These are phyloP conservation scores for Drosophila kepulauana DNA, from an alignment of 1,140 invertebrate genomes.

Conservation along the genomic window DNA sequence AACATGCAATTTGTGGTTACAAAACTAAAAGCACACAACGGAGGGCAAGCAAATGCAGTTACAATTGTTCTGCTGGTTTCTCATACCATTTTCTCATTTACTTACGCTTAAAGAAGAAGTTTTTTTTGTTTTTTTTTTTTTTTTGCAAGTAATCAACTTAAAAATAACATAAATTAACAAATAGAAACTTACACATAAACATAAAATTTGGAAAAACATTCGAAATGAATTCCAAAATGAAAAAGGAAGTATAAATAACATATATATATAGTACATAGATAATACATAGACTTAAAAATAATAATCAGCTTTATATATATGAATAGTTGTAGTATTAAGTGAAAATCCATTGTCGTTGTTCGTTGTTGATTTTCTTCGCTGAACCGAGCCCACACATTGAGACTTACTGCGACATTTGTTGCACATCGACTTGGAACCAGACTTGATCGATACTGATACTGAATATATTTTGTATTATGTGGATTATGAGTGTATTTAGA, in stretches of 20 bases:
- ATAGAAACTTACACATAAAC: constrained; percentile 58
- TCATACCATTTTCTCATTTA: constrained; percentile 54
- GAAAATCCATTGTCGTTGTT: constrained; percentile 39
- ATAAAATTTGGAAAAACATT: constrained; percentile 37
- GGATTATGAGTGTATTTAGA: constrained; percentile 53
- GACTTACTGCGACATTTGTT: constrained; percentile 69
- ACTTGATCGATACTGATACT: constrained; percentile 36
- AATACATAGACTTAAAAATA: constrained; percentile 36
- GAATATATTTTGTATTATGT: constrained; percentile 38
- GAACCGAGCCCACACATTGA: constrained; percentile 56
- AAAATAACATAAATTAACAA: constrained; percentile 35
- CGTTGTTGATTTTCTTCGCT: constrained; percentile 19
- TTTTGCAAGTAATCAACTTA: constrained; percentile 33
- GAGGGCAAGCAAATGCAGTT: constrained; percentile 53
- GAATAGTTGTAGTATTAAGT: not conserved
- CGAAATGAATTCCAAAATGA: constrained; percentile 39
- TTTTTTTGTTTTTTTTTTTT: not conserved
- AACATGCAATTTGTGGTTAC: constrained; percentile 41
- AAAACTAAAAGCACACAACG: constrained; percentile 53
- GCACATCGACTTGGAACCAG: constrained; percentile 45
- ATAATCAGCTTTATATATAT: constrained; percentile 14
- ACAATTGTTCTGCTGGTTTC: constrained; percentile 11
- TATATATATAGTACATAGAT: constrained; percentile 24
- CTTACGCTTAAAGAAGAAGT: constrained; percentile 64
- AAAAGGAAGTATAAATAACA: constrained; percentile 32